A percentile compares a stretch with the other conserved stretches of the same genome.
Conservation (phyloP, 2,797 vertebrate species). For the Micropoecilia bifurca region DNA sequence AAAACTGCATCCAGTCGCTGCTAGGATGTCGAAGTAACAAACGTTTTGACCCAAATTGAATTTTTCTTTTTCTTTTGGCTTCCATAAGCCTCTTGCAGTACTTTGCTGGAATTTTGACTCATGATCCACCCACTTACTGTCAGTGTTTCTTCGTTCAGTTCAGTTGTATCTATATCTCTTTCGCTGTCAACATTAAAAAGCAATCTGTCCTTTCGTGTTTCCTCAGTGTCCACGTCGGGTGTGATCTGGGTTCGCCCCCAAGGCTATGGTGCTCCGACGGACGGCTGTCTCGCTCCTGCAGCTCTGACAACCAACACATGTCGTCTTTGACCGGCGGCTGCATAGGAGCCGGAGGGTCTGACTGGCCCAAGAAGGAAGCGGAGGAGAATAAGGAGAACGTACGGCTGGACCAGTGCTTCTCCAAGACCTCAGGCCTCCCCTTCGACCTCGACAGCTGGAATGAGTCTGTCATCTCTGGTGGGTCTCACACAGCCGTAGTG, state of each 20-base stretch:
- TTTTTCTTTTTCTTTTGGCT: background rate
- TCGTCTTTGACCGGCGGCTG: constrained; percentile 62
- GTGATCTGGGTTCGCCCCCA: constrained; percentile 87
- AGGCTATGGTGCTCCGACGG: constrained; percentile 85
- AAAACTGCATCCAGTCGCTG: background rate
- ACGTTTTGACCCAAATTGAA: background rate
- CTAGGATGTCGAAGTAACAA: background rate
- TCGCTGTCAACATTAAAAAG: background rate
- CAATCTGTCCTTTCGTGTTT: background rate
- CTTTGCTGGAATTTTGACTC: background rate
- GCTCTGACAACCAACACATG: constrained; percentile 79
- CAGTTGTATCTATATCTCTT: background rate
- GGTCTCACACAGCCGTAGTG: constrained; percentile 43
- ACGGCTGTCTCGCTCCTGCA: constrained; percentile 80
- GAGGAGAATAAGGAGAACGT: constrained; percentile 98
- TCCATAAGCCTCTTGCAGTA: background rate
- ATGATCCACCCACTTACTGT: background rate
- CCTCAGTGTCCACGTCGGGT: constrained; percentile 77
- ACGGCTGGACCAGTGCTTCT: constrained; percentile 88
- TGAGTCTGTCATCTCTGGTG: constrained; percentile 94
- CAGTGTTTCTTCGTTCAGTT: background rate
- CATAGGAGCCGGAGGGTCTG: constrained; percentile 73
- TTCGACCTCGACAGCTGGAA: constrained; percentile 92
- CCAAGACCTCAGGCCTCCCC: constrained; percentile 89
- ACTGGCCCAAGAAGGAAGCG: constrained; percentile 87